Conservation (phyloP, 2,113 vertebrate species). For the Tautogolabrus adspersus region DNA sequence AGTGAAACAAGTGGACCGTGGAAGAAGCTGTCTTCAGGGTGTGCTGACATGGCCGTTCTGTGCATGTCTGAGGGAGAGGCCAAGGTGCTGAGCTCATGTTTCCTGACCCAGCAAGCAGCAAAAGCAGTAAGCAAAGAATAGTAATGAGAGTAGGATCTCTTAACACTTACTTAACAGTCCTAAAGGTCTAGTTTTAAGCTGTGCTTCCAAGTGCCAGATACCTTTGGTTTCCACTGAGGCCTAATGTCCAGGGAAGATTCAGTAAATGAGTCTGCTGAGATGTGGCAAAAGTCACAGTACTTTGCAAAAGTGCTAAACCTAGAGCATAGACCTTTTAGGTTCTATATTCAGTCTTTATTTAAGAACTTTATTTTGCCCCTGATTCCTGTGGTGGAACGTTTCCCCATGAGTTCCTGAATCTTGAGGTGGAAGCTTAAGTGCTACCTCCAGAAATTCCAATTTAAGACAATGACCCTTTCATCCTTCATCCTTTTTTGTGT, state of each 20-base stretch:
- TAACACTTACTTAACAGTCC: constrained; percentile 3
- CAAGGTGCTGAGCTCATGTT: constrained; percentile 73
- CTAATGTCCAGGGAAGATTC: too few species aligned
- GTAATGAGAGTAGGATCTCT: constrained; percentile 36
- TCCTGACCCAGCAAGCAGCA: constrained; percentile 56
- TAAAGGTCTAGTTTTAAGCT: not conserved
- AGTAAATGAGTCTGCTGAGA: too few species aligned
- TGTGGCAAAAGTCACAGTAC: too few species aligned
- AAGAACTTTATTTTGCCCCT: not conserved
- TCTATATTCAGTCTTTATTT: too few species aligned
- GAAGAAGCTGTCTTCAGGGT: constrained; percentile 41
- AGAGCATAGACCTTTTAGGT: too few species aligned
- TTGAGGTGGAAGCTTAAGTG: not conserved
- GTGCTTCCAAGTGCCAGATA: not conserved
- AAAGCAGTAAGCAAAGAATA: constrained; percentile 41
- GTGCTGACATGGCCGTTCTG: constrained; percentile 70
- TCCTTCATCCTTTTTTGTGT: constrained; percentile 15
- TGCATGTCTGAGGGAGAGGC: constrained; percentile 57
- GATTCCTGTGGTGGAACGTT: not conserved
- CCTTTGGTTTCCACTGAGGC: not conserved
- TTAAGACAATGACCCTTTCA: constrained; percentile 21
- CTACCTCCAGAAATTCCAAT: not conserved
- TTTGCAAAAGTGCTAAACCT: too few species aligned
- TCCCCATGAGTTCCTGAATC: not conserved
- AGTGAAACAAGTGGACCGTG: constrained; percentile 32